These are phyloP conservation scores for Papilio dardanus DNA, from an alignment of 1,140 invertebrate genomes.

Conservation along the genomic window DNA sequence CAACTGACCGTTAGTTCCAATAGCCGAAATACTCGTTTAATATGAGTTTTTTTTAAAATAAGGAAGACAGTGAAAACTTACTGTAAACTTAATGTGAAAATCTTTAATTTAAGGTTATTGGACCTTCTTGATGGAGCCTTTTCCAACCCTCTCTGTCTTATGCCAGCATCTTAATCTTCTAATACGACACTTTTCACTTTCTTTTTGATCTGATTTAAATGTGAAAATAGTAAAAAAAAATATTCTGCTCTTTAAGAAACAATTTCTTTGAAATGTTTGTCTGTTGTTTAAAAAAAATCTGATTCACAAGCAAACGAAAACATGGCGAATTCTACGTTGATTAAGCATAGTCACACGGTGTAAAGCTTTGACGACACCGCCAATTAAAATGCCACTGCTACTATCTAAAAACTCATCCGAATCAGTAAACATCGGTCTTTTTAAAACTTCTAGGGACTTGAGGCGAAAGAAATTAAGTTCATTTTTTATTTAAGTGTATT, in stretches of 20 bases:
- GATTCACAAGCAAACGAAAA: constrained; percentile 27
- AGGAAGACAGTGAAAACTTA: too few species aligned
- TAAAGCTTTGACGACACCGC: constrained; percentile 21
- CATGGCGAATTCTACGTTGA: constrained; percentile 28
- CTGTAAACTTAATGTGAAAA: too few species aligned
- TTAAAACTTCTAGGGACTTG: not conserved
- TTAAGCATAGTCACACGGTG: constrained; percentile 29
- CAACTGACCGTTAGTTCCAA: too few species aligned
- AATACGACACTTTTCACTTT: too few species aligned
- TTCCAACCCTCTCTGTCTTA: too few species aligned
- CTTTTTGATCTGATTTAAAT: too few species aligned
- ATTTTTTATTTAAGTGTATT: not conserved
- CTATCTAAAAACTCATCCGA: constrained; percentile 4
- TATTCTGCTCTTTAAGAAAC: not conserved
- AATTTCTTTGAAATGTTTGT: not conserved
- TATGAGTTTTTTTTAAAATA: too few species aligned
- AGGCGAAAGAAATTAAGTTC: not conserved
- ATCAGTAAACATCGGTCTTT: constrained; percentile 1
- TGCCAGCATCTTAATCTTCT: too few species aligned
- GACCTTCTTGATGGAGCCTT: too few species aligned
- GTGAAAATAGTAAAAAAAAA: too few species aligned
- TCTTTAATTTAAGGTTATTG: too few species aligned
- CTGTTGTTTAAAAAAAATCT: constrained; percentile 1
- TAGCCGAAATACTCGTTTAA: too few species aligned
- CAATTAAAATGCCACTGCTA: constrained; percentile 32